A percentile compares a stretch with the other conserved stretches of the same genome.
phyloP scores from a whole-genome alignment of 2,113 vertebrate genomes.

The Redunca redunca region DNA sequence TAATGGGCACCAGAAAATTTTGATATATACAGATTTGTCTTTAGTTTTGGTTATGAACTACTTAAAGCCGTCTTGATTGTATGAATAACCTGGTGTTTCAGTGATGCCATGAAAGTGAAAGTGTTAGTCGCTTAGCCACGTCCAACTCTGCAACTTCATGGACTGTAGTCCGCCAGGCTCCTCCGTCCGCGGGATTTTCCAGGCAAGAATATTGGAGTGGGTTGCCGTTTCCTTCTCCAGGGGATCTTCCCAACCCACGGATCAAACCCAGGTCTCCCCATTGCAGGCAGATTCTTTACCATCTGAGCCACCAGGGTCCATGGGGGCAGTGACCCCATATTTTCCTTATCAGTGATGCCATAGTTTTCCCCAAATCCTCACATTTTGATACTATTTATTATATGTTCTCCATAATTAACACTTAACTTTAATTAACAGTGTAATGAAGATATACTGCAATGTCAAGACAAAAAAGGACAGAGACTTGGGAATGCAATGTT shows the following conservation, averaged over 20 bases:
- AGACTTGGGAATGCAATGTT: neutral
- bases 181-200: accelerated
- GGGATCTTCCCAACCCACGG: neutral
- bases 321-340: neutral
- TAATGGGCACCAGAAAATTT: neutral
- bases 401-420: neutral
- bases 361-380: neutral
- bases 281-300: neutral
- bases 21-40: neutral
- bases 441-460: constrained; percentile 3
- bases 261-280: neutral
- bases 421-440: neutral
- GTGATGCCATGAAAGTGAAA: neutral
- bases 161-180: neutral
- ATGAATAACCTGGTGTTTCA: neutral
- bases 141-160: neutral
- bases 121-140: neutral
- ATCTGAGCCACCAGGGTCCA: neutral
- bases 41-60: neutral
- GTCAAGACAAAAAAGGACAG: neutral
- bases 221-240: neutral
- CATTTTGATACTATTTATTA: neutral
- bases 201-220: neutral
- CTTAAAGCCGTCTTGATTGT: neutral
- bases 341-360: neutral